Base-by-base conservation (phyloP, 2,888 invertebrate genomes). In the Aricia artaxerxes region DNA sequence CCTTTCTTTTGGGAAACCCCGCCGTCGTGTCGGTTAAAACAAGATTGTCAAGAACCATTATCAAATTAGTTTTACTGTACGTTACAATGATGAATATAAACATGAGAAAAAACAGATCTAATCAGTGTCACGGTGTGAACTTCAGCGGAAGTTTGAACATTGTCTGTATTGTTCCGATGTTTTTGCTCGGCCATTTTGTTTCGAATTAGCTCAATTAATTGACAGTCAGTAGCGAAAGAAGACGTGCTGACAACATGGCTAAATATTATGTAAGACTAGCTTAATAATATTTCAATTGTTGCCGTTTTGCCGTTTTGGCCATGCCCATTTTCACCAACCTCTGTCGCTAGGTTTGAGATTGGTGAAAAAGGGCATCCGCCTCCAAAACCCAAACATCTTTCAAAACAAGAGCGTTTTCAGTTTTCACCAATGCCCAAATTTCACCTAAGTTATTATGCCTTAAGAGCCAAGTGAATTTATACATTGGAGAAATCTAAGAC, bases 161-260 rank as follows among this genome's bases (percentile, higher is more conserved):
- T 69, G 69, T 38, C 16, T 69, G 69, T 69, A 69, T 69, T 69
- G 69, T 69, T 38, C 35, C 69, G 13, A 69, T 5, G 11, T 69
- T 69, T 64, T 69, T 35, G 69, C 35, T 13, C 69, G 69, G 35
- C 35, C 13, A 69, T 69, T 69, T 69, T 88, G 86, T 88, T 90
- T 90, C 84, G 85, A 84, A 87, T 88, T 85, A 84, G 86, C 89
- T 92, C 89, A 94, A 91, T 92, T 91, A 92, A 92, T 93, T 93
- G 91, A 85, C 86, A 85, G 83, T 86, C 85, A 86, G 84, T 86
- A 87, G 81, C 86, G 85, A 83, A 85, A 88, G 84, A 87, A 87
- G 90, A 91, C 91, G 86, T 85, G 90, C 64, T 31, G 31, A 24
- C 4, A 64, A 64, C 31, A 69, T 69, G 69, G 35, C 35, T 35